These are phyloP conservation scores for Aplochiton taeniatus DNA, from an alignment of 2,797 vertebrate genomes.

Conservation along the genomic window DNA sequence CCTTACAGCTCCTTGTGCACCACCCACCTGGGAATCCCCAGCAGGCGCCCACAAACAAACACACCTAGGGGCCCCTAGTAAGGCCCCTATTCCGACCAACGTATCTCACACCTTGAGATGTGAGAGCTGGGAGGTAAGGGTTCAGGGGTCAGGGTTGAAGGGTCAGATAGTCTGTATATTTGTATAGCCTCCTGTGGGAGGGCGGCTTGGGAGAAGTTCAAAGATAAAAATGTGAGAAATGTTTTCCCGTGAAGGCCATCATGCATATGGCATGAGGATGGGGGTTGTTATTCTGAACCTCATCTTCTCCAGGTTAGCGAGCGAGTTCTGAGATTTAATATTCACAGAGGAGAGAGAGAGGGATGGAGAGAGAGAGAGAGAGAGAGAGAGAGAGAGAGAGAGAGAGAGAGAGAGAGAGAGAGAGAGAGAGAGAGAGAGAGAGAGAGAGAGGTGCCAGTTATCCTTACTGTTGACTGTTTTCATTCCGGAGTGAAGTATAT, in stretches of 20 bases:
- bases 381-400: background rate
- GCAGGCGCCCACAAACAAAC: background rate
- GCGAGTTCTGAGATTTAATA: slow-evolving; percentile 32
- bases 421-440: too few species aligned
- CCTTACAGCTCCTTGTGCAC: background rate
- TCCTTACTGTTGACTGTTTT: too few species aligned
- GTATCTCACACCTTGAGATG: slow-evolving; percentile 31
- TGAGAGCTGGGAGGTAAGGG: slow-evolving; percentile 25
- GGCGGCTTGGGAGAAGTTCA: slow-evolving; percentile 36
- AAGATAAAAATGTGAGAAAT: slow-evolving; percentile 52
- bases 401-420: too few species aligned
- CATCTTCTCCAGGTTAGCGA: slow-evolving; percentile 12
- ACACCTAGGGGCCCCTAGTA: background rate
- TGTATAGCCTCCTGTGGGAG: slow-evolving; percentile 34
- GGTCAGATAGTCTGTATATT: slow-evolving; percentile 38
- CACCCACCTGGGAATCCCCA: background rate
- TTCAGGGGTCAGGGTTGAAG: slow-evolving; percentile 3
- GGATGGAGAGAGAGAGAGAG: background rate
- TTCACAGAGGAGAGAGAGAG: slow-evolving; percentile 28
- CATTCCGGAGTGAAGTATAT: too few species aligned
- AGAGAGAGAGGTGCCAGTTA: too few species aligned
- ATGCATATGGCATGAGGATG: slow-evolving; percentile 30
- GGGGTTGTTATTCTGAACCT: slow-evolving; percentile 26
- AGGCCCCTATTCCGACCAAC: background rate
- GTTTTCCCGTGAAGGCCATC: slow-evolving; percentile 15